Evolutionary conservation across 2,888 invertebrate genomes (phyloP), one percentile per base, ranked within the genome.

Genomic region (Calephelis perditalis): DNA sequence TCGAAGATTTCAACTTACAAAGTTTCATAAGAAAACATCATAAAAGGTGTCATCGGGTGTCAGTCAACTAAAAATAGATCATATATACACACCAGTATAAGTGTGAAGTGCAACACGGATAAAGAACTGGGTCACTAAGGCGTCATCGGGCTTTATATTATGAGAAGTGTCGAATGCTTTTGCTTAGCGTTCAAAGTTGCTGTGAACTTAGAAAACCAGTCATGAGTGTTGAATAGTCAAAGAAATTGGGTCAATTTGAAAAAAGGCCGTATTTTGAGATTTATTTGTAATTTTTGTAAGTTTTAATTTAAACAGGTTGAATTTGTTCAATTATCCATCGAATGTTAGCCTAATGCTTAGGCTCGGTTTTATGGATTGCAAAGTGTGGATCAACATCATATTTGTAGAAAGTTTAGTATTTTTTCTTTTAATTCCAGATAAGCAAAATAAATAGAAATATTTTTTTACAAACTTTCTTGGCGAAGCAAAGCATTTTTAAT

Each of bases 111-210:
- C 63, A 68, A 68, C 76, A 73, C 71, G 75, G 74, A 77, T 71
- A 75, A 65, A 70, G 65, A 82, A 78, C 68, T 82, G 63, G 82
- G 83, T 82, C 82, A 79, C 73, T 76, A 73, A 74, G 73, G 71
- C 76, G 73, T 67, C 65, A 66, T 69, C 65, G 52, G 67, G 64
- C 68, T 70, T 70, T 63, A 63, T 68, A 67, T 68, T 72, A 72
- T 66, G 68, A 60, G 67, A 67, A 63, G 63, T 62, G 62, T 61
- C 59, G 70, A 70, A 64, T 66, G 68, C 69, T 49, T 44, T 59
- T 57, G n/a, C 44, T 57, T 57, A 11, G 26, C 40, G 26, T 58
- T 57, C 57, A 36, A 35, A 56, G 15, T n/a, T 55, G 45, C 44
- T 47, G 56, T 44, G 47, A 49, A 52, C 49, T 43, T 11, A 60